A percentile compares a stretch with the other conserved stretches of the same genome.
These are phyloP conservation scores for Gymnosoma rotundatum DNA, from an alignment of 2,888 invertebrate species.

Conservation along the genomic window DNA sequence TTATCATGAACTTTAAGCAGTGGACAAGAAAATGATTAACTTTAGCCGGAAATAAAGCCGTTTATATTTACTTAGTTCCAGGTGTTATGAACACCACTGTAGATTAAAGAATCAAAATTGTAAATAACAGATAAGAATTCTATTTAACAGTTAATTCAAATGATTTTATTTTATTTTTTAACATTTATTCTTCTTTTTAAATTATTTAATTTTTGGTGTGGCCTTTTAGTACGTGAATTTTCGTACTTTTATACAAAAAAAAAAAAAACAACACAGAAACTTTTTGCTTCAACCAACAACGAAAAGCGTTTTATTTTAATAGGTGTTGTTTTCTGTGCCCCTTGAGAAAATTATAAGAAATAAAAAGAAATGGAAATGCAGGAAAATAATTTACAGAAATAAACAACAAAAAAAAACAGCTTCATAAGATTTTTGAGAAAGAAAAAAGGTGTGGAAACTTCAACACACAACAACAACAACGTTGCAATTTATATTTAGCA, in stretches of 20 bases:
- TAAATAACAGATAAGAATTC: too few relatives aligned
- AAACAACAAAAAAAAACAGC: background rate
- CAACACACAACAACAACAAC: slow-evolving; percentile 41
- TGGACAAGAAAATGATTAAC: too few relatives aligned
- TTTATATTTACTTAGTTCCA: too few relatives aligned
- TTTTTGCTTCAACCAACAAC: slow-evolving; percentile 24
- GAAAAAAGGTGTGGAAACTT: slow-evolving; percentile 72
- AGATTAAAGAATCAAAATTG: too few relatives aligned
- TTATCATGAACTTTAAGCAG: too few relatives aligned
- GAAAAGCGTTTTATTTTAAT: slow-evolving; percentile 53
- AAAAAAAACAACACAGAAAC: background rate
- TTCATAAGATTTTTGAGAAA: slow-evolving; percentile 48
- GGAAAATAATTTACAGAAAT: slow-evolving; percentile 21
- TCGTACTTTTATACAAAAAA: background rate
- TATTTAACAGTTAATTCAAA: too few relatives aligned
- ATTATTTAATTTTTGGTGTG: slow-evolving; percentile 20
- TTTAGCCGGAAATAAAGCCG: too few relatives aligned
- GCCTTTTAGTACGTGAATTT: slow-evolving; percentile 31
- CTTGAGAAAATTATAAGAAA: slow-evolving; percentile 63
- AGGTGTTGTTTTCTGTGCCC: slow-evolving; percentile 69
- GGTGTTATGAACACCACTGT: too few relatives aligned
- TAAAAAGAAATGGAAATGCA: slow-evolving; percentile 57
- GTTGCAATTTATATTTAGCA: slow-evolving; percentile 61
- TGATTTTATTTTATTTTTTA: background rate
- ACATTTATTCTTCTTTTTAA: background rate